A percentile compares a stretch with the other conserved stretches of the same genome.
phyloP scores from a whole-genome alignment of 2,797 vertebrate species.

The Hypotaenidia okinawae region DNA sequence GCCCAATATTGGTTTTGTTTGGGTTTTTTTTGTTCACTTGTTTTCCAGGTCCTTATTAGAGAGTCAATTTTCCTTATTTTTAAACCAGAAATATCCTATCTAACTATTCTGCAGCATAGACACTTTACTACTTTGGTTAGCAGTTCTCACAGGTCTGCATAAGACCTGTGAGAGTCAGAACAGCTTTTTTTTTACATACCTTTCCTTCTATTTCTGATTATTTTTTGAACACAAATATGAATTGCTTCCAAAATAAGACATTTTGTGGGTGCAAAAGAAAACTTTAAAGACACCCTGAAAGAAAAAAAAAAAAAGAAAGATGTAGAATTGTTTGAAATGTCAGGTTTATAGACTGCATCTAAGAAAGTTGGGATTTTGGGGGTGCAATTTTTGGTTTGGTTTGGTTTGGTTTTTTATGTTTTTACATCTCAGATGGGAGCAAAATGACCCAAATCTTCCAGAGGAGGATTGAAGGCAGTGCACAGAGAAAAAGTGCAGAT shows the following conservation, averaged over 20 bases:
- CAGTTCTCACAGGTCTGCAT: neutral
- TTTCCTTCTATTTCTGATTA: neutral
- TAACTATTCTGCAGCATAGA: neutral
- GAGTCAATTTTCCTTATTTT: neutral
- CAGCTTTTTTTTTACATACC: neutral
- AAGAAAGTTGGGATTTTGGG: neutral
- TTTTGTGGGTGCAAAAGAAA: neutral
- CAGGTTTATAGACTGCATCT: neutral
- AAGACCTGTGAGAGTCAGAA: neutral
- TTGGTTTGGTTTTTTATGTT: neutral
- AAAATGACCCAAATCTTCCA: conserved; percentile 16
- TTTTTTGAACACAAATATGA: neutral
- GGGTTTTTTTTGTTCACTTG: neutral
- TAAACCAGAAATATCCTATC: neutral
- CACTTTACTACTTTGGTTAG: neutral
- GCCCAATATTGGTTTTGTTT: neutral
- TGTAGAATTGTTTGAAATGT: neutral
- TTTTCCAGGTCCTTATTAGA: neutral
- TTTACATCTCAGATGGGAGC: neutral
- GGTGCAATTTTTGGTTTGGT: neutral
- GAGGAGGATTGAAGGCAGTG: neutral
- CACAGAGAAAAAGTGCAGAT: neutral
- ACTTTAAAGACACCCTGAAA: neutral
- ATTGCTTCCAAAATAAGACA: neutral
- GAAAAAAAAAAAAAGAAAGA: neutral